Evolutionary conservation across 2,888 invertebrate species (phyloP).

Genomic region (Meta bourneti): DNA sequence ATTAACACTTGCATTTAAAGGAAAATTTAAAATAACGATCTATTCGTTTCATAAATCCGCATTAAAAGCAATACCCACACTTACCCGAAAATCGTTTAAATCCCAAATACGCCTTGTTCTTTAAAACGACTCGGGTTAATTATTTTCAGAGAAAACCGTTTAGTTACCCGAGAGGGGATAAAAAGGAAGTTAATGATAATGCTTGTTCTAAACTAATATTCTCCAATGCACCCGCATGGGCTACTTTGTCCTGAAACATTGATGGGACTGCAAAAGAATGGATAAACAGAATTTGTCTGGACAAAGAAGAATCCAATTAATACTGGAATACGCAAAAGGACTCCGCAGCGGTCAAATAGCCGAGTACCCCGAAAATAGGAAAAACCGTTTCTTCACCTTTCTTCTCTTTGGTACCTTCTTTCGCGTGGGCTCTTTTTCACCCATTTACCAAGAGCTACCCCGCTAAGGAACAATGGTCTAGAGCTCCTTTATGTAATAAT

Average conservation of each 20-base stretch:
- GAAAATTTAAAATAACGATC: too few species aligned
- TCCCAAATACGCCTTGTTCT: too few species aligned
- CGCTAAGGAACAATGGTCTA: constrained; percentile 7
- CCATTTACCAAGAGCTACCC: constrained; percentile 8
- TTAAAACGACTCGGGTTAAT: neutral
- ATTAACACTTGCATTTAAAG: too few species aligned
- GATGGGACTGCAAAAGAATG: neutral
- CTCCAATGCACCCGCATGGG: neutral
- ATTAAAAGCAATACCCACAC: too few species aligned
- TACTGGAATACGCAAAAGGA: constrained; percentile 11
- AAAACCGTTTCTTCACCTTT: constrained; percentile 5
- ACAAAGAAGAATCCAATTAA: constrained; percentile 37
- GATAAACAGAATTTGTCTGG: constrained; percentile 6
- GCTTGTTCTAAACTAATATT: neutral
- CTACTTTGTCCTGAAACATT: neutral
- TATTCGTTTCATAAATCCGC: too few species aligned
- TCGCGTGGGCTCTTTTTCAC: constrained; percentile 1
- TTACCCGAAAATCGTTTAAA: too few species aligned
- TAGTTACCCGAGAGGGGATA: neutral
- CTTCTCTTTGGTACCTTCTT: neutral
- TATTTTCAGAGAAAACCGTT: neutral
- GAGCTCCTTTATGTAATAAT: constrained; percentile 30
- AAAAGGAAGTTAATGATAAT: neutral
- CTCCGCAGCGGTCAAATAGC: neutral
- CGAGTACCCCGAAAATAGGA: neutral